Conservation (phyloP, 2,888 invertebrate species). For the Drosophila merina region DNA sequence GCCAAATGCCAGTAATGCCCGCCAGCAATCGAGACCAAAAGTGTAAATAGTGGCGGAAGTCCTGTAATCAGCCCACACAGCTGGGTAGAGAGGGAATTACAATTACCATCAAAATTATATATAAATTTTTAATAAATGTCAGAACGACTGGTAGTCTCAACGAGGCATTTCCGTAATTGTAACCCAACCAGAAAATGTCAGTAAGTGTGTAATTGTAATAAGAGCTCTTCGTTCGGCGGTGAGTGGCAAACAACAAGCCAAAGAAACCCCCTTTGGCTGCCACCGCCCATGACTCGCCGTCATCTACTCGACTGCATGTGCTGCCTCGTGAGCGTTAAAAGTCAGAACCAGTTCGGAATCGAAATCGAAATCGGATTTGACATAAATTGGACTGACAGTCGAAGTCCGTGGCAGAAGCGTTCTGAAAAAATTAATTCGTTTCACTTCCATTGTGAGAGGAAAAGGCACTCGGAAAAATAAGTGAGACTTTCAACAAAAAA, state of each 20-base stretch:
- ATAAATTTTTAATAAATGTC: slow-evolving; percentile 76
- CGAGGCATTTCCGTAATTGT: slow-evolving; percentile 67
- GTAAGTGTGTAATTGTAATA: slow-evolving; percentile 48
- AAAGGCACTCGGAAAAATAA: slow-evolving; percentile 7
- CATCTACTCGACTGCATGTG: slow-evolving; percentile 29
- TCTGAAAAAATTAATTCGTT: slow-evolving; percentile 69
- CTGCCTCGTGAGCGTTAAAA: slow-evolving; percentile 43
- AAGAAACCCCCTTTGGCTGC: not conserved
- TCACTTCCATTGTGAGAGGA: slow-evolving; percentile 46
- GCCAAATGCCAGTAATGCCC: slow-evolving; percentile 8
- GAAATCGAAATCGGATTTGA: slow-evolving; percentile 69
- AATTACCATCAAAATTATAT: slow-evolving; percentile 57
- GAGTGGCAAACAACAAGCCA: slow-evolving; percentile 17
- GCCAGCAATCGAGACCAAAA: slow-evolving; percentile 9
- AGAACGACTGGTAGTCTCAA: slow-evolving; percentile 30
- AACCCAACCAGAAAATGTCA: slow-evolving; percentile 52
- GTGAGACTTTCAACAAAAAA: not conserved
- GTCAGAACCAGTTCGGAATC: slow-evolving; percentile 63
- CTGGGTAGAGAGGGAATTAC: not conserved
- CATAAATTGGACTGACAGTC: slow-evolving; percentile 68
- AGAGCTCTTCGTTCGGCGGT: slow-evolving; percentile 22
- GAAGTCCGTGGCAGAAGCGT: slow-evolving; percentile 23
- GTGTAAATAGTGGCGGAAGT: slow-evolving; percentile 17
- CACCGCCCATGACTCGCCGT: not conserved
- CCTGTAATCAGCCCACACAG: slow-evolving; percentile 49